Evolutionary conservation across 2,113 vertebrate species (phyloP).

Genomic region (Phaethornis superciliosus): DNA sequence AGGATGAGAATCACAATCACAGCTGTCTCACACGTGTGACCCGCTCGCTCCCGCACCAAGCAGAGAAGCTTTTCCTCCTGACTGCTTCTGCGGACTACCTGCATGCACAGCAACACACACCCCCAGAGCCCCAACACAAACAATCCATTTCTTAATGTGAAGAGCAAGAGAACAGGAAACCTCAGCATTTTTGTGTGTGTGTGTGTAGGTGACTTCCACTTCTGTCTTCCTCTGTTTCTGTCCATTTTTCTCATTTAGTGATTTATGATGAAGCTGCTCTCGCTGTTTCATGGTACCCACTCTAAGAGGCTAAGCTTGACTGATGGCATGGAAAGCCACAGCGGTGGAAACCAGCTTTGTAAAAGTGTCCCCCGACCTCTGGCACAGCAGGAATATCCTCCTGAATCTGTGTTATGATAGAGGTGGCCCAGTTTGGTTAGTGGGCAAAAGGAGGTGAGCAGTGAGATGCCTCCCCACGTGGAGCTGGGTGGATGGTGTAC

Average conservation of each 20-base stretch:
- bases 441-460: background rate
- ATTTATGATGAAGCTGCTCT: background rate
- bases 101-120: slow-evolving; percentile 42
- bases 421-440: background rate
- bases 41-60: slow-evolving; percentile 88
- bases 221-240: background rate
- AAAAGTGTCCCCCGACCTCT: background rate
- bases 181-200: fast-evolving
- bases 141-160: background rate
- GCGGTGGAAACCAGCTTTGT: background rate
- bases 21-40: slow-evolving; percentile 87
- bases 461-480: background rate
- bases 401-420: background rate
- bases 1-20: slow-evolving; percentile 93
- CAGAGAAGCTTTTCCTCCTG: slow-evolving; percentile 93
- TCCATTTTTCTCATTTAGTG: background rate
- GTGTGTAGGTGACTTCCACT: background rate
- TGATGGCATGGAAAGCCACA: background rate
- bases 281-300: background rate
- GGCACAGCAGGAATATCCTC: background rate
- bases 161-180: background rate
- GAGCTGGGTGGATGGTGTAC: background rate
- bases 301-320: background rate
- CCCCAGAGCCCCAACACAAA: slow-evolving; percentile 51
- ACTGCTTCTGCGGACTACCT: slow-evolving; percentile 91